Conservation (phyloP, 2,888 invertebrate species). For the Pristionchus fissidentatus region DNA sequence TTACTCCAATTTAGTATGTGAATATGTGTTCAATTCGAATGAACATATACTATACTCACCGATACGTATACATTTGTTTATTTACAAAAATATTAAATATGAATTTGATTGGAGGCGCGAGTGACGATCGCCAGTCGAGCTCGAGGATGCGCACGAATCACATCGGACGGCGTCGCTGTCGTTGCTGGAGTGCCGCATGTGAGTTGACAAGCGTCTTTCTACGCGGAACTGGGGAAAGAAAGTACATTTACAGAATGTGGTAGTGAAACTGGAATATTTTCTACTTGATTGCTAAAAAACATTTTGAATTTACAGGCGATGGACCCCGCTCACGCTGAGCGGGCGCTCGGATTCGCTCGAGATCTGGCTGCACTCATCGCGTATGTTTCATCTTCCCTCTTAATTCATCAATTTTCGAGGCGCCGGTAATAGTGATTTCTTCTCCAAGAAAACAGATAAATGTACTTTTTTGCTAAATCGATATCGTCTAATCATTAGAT, state of each 20-base stretch:
- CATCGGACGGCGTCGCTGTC: slow-evolving; percentile 55
- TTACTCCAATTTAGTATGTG: too few species aligned
- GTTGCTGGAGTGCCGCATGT: slow-evolving; percentile 41
- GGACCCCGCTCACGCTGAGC: slow-evolving; percentile 61
- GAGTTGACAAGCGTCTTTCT: background rate
- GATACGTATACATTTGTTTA: too few species aligned
- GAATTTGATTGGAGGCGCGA: slow-evolving; percentile 31
- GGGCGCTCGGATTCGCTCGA: slow-evolving; percentile 59
- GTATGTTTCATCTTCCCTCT: too few species aligned
- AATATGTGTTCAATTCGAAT: too few species aligned
- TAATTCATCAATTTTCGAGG: too few species aligned
- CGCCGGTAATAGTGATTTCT: too few species aligned
- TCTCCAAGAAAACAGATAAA: too few species aligned
- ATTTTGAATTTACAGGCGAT: slow-evolving; percentile 45
- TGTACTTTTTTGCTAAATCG: too few species aligned
- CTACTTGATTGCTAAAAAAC: too few species aligned
- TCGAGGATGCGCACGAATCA: slow-evolving; percentile 56
- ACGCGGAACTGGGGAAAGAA: background rate
- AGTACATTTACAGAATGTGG: background rate
- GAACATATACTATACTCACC: too few species aligned
- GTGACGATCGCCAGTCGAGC: slow-evolving; percentile 37
- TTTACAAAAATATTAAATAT: slow-evolving; percentile 3
- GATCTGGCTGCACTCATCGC: slow-evolving; percentile 60
- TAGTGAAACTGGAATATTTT: too few species aligned
- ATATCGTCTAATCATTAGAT: background rate